Evolutionary conservation across 2,888 invertebrate genomes (phyloP).

Genomic region (Ryuthela nishihirai): DNA sequence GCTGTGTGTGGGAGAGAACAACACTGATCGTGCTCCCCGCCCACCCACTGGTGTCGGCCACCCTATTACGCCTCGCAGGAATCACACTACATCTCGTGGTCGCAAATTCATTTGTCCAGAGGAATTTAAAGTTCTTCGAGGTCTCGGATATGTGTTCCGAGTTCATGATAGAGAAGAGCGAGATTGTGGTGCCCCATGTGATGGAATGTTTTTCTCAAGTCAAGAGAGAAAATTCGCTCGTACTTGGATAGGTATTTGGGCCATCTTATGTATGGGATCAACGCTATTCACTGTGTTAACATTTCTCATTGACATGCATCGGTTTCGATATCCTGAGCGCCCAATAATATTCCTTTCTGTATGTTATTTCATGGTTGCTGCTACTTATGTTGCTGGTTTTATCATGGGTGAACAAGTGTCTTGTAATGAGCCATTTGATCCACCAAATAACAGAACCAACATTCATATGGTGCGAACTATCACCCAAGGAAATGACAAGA

Average conservation of each 20-base stretch:
- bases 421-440: conserved; percentile 74
- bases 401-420: conserved; percentile 75
- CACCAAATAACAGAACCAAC: conserved; percentile 60
- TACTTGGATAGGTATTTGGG: conserved; percentile 92
- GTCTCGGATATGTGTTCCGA: conserved; percentile 74
- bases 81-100: conserved; percentile 42
- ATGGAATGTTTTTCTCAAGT: conserved; percentile 84
- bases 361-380: conserved; percentile 91
- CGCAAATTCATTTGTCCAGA: conserved; percentile 72
- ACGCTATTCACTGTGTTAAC: conserved; percentile 77
- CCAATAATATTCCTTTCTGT: conserved; percentile 95
- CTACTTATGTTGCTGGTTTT: conserved; percentile 80
- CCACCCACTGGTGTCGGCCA: conserved; percentile 22
- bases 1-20: conserved; percentile 55
- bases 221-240: conserved; percentile 76
- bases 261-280: conserved; percentile 80
- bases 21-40: conserved; percentile 43
- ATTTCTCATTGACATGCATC: conserved; percentile 87
- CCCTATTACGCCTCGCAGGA: conserved; percentile 14
- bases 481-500: conserved; percentile 65
- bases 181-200: conserved; percentile 68
- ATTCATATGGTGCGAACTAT: conserved; percentile 70
- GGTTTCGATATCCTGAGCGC: conserved; percentile 95
- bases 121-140: conserved; percentile 75
- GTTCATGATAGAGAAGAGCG: conserved; percentile 52